Percentiles rank a stretch among this genome's conserved stretches.
Conservation (phyloP, 2,888 invertebrate species). For the Gordius sp. region DNA sequence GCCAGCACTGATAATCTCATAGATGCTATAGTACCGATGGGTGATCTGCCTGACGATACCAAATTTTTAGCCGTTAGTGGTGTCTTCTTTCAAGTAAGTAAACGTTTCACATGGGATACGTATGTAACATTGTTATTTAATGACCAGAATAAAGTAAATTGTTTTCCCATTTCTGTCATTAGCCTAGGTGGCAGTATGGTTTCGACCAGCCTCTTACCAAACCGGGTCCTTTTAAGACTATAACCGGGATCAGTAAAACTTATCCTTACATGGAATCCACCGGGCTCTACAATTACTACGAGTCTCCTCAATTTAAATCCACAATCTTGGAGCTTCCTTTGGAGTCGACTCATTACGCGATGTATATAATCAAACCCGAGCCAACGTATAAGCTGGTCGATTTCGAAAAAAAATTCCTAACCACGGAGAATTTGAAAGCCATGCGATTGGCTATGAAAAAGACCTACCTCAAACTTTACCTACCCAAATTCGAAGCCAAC, state of each 20-base stretch:
- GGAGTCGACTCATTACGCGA: not conserved
- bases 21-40: too few relatives aligned
- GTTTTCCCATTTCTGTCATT: too few relatives aligned
- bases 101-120: too few relatives aligned
- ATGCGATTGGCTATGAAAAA: not conserved
- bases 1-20: too few relatives aligned
- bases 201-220: too few relatives aligned
- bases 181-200: too few relatives aligned
- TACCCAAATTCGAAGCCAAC: not conserved
- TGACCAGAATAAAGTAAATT: too few relatives aligned
- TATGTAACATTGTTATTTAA: too few relatives aligned
- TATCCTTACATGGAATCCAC: not conserved
- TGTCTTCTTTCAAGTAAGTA: too few relatives aligned
- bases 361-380: not conserved
- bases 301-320: not conserved
- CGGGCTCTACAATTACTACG: not conserved
- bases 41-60: too few relatives aligned
- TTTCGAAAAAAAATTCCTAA: not conserved
- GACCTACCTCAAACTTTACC: not conserved
- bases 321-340: not conserved
- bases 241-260: not conserved
- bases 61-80: too few relatives aligned
- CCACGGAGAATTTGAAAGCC: not conserved
- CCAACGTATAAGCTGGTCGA: not conserved
- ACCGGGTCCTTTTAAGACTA: not conserved